Evolutionary conservation across 2,888 invertebrate species (phyloP), one percentile per base, ranked within the genome.

Genomic region (Pyralis farinalis): DNA sequence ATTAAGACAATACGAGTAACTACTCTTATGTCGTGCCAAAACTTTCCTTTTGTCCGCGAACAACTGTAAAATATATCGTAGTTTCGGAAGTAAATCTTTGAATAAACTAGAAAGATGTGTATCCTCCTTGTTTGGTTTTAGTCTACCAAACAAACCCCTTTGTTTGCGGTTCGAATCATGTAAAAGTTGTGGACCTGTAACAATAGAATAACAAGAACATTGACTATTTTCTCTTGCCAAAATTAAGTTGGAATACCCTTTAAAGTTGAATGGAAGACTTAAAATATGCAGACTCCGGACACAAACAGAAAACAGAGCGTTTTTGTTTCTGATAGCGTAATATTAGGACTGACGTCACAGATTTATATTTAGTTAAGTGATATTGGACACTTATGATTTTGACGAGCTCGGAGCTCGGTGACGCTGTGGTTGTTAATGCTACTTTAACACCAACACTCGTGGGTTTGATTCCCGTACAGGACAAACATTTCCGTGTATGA

Each of bases 141-240:
- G 21, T 30, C 30, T 29, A 12, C 25, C 16, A 21, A 31, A 20
- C 21, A 37, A 37, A 30, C 37, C 11, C 27, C 35, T 12, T 35
- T 35, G 21, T 30, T 30, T 30, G 21, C 11, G 9, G 10, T 37
- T 6, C 30, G 8, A 20, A 29, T 21, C 21, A 11, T 11, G 16
- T 9, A 36, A 35, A 36, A 37, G 37, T 37, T 37, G 37, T 16
- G 16, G 12, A 36, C 9, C 11, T 21, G 9, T 29, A 42, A 47
- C 47, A 47, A 44, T 43, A 34, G 44, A 39, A 47, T 37, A 40
- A 37, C 36, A 42, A 33, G 34, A 30, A 16, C 12, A 29, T 10
- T 44, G 44, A 36, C 36, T 39, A 44, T 36, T 12, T 40, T 20
- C 37, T 20, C 30, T 38, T 47, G 47, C 47, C 47, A 47, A 44